Percentiles rank a stretch among this genome's conserved stretches.
phyloP scores from a whole-genome alignment of 1,140 invertebrate genomes.

The Chymomyza costata region DNA sequence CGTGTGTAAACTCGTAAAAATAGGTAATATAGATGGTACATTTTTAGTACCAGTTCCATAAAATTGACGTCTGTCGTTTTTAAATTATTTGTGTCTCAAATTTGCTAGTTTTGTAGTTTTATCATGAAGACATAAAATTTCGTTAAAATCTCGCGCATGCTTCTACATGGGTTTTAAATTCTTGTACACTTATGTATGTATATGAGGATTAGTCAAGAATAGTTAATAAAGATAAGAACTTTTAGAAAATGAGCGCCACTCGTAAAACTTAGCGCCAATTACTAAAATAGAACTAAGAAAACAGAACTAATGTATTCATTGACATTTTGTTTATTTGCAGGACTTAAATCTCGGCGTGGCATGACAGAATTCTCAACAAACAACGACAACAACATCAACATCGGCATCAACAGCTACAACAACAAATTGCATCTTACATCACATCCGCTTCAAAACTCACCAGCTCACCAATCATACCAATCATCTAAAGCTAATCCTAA shows the following conservation, averaged over 20 bases:
- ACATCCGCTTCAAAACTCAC: slow-evolving; percentile 68
- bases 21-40: too few relatives aligned
- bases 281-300: too few relatives aligned
- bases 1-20: slow-evolving; percentile 45
- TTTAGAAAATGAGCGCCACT: too few relatives aligned
- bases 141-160: too few relatives aligned
- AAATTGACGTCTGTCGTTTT: too few relatives aligned
- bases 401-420: slow-evolving; percentile 28
- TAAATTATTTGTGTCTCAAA: slow-evolving; percentile 20
- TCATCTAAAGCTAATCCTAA: slow-evolving; percentile 19
- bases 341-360: slow-evolving; percentile 72
- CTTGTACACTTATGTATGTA: too few relatives aligned
- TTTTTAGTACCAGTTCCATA: too few relatives aligned
- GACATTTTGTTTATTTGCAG: slow-evolving; percentile 37
- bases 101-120: slow-evolving; percentile 26
- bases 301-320: background rate
- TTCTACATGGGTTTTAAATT: too few relatives aligned
- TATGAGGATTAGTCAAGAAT: too few relatives aligned
- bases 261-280: too few relatives aligned
- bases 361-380: slow-evolving; percentile 75
- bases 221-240: too few relatives aligned
- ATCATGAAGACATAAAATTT: too few relatives aligned
- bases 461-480: slow-evolving; percentile 32
- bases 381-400: slow-evolving; percentile 65
- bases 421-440: slow-evolving; percentile 56